phyloP scores from a whole-genome alignment of 2,888 invertebrate genomes.

The Psylliodes chrysocephalus region DNA sequence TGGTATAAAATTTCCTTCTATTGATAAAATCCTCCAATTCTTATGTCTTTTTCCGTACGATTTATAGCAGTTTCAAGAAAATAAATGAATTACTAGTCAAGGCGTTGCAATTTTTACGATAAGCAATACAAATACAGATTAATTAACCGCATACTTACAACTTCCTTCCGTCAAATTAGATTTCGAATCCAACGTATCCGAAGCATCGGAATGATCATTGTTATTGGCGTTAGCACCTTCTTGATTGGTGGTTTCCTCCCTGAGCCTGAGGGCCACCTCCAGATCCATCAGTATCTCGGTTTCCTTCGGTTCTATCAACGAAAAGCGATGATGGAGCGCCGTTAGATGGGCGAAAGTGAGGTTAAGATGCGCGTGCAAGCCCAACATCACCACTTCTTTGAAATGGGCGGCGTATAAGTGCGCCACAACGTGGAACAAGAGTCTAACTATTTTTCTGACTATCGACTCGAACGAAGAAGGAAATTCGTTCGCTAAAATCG shows the following conservation, averaged over 20 bases:
- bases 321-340: conserved; percentile 85
- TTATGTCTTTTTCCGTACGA: no score
- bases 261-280: conserved; percentile 81
- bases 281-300: conserved; percentile 94
- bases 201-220: conserved; percentile 53
- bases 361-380: conserved; percentile 96
- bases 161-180: conserved; percentile 36
- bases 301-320: conserved; percentile 94
- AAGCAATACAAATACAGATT: neutral
- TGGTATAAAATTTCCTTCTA: no score
- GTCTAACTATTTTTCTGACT: conserved; percentile 94
- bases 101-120: neutral
- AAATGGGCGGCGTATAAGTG: conserved; percentile 99
- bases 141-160: conserved; percentile 34
- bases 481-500: conserved; percentile 84
- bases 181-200: conserved; percentile 41
- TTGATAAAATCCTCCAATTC: no score
- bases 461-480: conserved; percentile 93
- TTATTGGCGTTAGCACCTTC: conserved; percentile 56
- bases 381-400: conserved; percentile 92
- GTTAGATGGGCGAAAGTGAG: conserved; percentile 97
- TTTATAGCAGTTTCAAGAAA: no score
- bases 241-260: conserved; percentile 63
- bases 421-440: conserved; percentile 97
- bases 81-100: no score